Percentiles rank a stretch among this genome's conserved stretches.
phyloP scores from a whole-genome alignment of 2,888 invertebrate genomes.

The Teleogryllus oceanicus region DNA sequence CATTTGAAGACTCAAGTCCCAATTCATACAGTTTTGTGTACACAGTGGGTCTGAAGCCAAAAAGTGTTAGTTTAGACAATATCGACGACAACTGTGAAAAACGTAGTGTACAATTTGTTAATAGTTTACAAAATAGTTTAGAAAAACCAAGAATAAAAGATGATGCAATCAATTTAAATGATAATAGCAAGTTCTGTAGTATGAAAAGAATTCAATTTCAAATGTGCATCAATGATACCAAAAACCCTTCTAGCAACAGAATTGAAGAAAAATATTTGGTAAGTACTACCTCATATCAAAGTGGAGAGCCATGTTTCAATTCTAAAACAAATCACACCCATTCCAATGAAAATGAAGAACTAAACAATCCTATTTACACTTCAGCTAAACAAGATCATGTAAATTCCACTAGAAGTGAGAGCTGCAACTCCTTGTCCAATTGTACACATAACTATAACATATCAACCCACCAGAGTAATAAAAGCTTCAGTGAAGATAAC shows the following conservation, averaged over 20 bases:
- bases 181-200: no score
- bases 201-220: no score
- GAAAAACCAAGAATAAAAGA: neutral
- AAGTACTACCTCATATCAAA: neutral
- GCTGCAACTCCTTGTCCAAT: neutral
- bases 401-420: neutral
- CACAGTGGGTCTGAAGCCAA: neutral
- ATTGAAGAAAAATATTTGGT: neutral
- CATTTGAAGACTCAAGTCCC: slow-evolving; percentile 34
- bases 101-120: neutral
- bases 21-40: slow-evolving; percentile 19
- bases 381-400: neutral
- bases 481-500: neutral
- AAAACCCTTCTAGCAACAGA: neutral
- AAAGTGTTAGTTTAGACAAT: neutral
- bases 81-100: neutral
- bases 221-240: no score
- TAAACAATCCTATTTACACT: slow-evolving; percentile 2
- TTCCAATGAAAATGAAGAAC: neutral
- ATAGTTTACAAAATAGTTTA: neutral
- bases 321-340: neutral
- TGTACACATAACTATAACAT: neutral
- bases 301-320: neutral
- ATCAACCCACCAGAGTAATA: neutral
- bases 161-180: no score